Base-by-base conservation (phyloP, 2,113 vertebrate genomes). In the Dicerorhinus sumatrensis region DNA sequence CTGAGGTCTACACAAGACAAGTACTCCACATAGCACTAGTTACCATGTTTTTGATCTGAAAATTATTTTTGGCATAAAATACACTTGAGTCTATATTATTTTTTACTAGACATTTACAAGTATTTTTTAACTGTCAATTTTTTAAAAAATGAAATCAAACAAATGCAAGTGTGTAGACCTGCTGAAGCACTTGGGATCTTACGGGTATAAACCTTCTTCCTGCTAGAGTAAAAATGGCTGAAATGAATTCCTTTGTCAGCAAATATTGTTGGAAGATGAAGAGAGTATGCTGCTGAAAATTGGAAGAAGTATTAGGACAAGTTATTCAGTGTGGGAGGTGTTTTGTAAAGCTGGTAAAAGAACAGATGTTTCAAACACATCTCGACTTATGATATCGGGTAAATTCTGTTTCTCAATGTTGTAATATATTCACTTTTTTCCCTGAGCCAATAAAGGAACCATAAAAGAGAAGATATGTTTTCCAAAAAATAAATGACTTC, bases 391-490 rank as follows among this genome's bases (percentile, higher is more conserved):
- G 23, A 16, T 67, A 88, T 60, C 75, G 73, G 42, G 21, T 81
- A 75, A 91, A 84, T 85, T 95, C 39, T 94, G 2, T 60, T 83
- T 96, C 82, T 58, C n/a, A 65, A 2, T 72, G 16, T 77, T 76
- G 48, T 92, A 82, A 77, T 79, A 33, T 33, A 76, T 36, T 5
- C 10, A 72, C 5, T 46, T 51, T 65, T 65, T 18, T 27, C 1
- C 31, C n/a, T 48, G 29, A 89, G 39, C n/a, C 48, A 89, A 65
- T 62, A 69, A 94, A 69, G 10, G 27, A 89, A 85, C 3, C 25
- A 16, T 82, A 94, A 65, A 27, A 89, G 46, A 96, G n/a, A 69
- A 54, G 8, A 36, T 36, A 31, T 46, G 0, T 84, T 65, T 69
- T 82, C 29, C 18, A n/a, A 84, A 56, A 94, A 89, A 62, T 25